A percentile compares a stretch with the other conserved stretches of the same genome.
These are phyloP conservation scores for Minunthozetes semirufus DNA, from an alignment of 2,888 invertebrate species.

Conservation along the genomic window DNA sequence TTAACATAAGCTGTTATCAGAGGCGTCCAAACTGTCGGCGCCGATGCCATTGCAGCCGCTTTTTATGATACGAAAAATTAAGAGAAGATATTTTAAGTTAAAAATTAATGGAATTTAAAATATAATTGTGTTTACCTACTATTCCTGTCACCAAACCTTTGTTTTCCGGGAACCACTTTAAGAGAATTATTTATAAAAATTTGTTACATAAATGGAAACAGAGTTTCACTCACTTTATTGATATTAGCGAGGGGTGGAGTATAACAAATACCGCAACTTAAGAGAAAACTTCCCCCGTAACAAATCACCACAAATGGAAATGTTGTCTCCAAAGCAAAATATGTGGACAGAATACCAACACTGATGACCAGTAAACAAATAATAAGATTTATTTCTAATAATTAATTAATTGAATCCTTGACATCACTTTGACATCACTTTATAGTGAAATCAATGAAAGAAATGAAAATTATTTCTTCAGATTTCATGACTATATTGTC, in stretches of 20 bases:
- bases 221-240: constrained; percentile 15
- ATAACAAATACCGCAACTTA: constrained; percentile 32
- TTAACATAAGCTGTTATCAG: constrained; percentile 33
- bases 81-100: not conserved
- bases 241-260: constrained; percentile 35
- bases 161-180: constrained; percentile 34
- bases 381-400: not conserved
- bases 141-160: constrained; percentile 36
- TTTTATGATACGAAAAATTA: not conserved
- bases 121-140: not conserved
- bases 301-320: constrained; percentile 34
- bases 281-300: constrained; percentile 36
- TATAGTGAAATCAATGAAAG: not conserved
- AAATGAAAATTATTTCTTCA: not conserved
- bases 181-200: not conserved
- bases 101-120: not conserved
- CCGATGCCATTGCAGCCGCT: constrained; percentile 37
- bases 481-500: constrained; percentile 26
- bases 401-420: constrained; percentile 21
- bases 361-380: not conserved
- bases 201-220: not conserved
- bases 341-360: constrained; percentile 35
- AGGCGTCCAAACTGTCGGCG: constrained; percentile 36
- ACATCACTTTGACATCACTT: constrained; percentile 13
- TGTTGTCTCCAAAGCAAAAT: constrained; percentile 35